phyloP scores from a whole-genome alignment of 2,797 vertebrate species.

The Micromesistius poutassou region DNA sequence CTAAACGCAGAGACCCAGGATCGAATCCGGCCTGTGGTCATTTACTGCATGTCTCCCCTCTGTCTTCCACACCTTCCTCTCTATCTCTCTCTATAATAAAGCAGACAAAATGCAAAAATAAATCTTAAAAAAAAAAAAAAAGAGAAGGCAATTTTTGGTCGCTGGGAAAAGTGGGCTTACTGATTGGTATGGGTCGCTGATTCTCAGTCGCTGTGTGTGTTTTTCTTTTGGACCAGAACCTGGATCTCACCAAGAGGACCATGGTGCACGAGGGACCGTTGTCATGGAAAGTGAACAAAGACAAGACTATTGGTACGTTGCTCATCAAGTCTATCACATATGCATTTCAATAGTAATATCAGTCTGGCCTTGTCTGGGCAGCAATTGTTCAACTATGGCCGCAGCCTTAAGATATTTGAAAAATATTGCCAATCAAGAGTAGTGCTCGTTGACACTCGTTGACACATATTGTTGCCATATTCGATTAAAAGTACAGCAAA shows the following conservation, averaged over 20 bases:
- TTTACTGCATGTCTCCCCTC: too few species aligned
- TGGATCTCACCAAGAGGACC: constrained; percentile 94
- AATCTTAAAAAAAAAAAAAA: too few species aligned
- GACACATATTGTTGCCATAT: not conserved
- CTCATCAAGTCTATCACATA: not conserved
- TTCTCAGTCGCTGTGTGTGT: not conserved
- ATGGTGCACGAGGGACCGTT: constrained; percentile 96
- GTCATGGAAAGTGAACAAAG: constrained; percentile 97
- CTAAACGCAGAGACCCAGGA: too few species aligned
- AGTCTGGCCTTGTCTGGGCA: not conserved
- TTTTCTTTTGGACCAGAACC: constrained; percentile 74
- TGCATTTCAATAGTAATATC: not conserved
- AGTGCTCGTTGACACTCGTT: too few species aligned
- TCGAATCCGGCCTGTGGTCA: too few species aligned
- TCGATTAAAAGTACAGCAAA: not conserved
- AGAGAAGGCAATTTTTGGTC: not conserved
- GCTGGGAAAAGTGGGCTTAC: not conserved
- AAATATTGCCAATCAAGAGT: not conserved
- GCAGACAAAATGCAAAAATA: too few species aligned
- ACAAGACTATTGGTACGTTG: constrained; percentile 91
- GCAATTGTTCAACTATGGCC: not conserved
- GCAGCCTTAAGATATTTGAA: not conserved
- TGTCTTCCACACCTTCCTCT: too few species aligned
- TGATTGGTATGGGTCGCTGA: not conserved
- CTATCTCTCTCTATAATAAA: too few species aligned